Evolutionary conservation across 2,113 vertebrate genomes (phyloP), one percentile per base, ranked within the genome.

Genomic region (Todiramphus chloris): DNA sequence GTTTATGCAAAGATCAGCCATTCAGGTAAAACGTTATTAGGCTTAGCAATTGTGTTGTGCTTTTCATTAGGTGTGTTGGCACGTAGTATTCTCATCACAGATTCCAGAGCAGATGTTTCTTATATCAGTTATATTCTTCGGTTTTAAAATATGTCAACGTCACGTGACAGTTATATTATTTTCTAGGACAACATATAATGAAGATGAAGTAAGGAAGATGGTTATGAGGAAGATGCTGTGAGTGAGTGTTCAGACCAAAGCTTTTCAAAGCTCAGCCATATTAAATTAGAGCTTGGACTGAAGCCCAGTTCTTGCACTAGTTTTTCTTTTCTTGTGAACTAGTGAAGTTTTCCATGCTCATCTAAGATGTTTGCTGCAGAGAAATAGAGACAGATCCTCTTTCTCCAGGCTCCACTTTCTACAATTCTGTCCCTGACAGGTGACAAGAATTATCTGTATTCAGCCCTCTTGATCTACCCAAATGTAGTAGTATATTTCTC

Each of bases 51-150:
- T 83, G 55, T 41, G 41, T 83, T 16, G 3, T 69, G 31, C 28
- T 94, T 80, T 83, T 80, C 69, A 33, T 69, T 16, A 27, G 13
- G 5, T 76, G 74, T 90, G 25, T 72, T 94, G 87, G 33, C 39
- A 6, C 1, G 0, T 24, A 62, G 30, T 20, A 25, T 23, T 72
- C 39, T 87, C 55, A 60, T 60, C 16, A 23, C 60, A 75, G 44
- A 68, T n/a, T 93, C 89, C 66, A 85, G 35, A 87, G 48, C 70
- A 96, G 87, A 64, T 83, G 27, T 76, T 93, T 85, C 67, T 46
- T 60, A 5, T 7, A 82, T 68, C 35, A 69, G 15, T 60, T 68
- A 6, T 60, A 59, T 53, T 67, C 48, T 76, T 76, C 20, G 33
- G 17, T 79, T 66, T 67, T 27, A 81, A 91, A 89, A 82, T 68